Conservation (phyloP, 2,888 invertebrate species). For the Hypselothyrea guttata region DNA sequence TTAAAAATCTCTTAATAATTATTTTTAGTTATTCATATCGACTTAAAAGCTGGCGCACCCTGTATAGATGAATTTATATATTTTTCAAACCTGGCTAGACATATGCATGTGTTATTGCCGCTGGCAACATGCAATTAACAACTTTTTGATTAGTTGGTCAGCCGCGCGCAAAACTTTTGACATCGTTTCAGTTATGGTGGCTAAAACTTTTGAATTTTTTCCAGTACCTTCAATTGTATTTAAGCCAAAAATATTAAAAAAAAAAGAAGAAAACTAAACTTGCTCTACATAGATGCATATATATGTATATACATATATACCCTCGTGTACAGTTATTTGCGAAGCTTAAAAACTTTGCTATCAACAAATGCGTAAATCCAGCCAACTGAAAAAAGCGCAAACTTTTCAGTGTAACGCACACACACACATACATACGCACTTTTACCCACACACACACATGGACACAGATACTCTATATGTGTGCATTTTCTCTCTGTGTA, state of each 20-base stretch:
- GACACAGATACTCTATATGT: neutral
- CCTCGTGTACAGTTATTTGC: slow-evolving; percentile 63
- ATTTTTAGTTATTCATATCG: too few relatives aligned
- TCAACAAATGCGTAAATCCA: slow-evolving; percentile 75
- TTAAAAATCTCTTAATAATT: too few relatives aligned
- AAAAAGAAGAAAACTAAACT: slow-evolving; percentile 10
- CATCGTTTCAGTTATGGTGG: slow-evolving; percentile 53
- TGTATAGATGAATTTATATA: too few relatives aligned
- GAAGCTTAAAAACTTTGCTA: slow-evolving; percentile 71
- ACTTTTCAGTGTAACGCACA: slow-evolving; percentile 63
- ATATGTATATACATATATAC: slow-evolving; percentile 27
- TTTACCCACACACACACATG: slow-evolving; percentile 36
- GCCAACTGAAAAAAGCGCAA: slow-evolving; percentile 57
- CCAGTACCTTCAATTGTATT: slow-evolving; percentile 46
- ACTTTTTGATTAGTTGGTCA: slow-evolving; percentile 72
- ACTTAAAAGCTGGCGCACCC: too few relatives aligned
- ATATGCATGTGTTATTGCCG: slow-evolving; percentile 40
- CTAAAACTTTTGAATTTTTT: slow-evolving; percentile 36
- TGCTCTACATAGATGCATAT: slow-evolving; percentile 11
- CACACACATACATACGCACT: too few relatives aligned
- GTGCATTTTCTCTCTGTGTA: slow-evolving; percentile 9
- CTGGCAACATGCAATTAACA: slow-evolving; percentile 65
- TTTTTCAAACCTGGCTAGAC: neutral
- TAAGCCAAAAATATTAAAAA: slow-evolving; percentile 43
- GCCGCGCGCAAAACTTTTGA: slow-evolving; percentile 63